A percentile compares a stretch with the other conserved stretches of the same genome.
Conservation (phyloP, 1,140 invertebrate species). For the Lordiphosa mommai region DNA sequence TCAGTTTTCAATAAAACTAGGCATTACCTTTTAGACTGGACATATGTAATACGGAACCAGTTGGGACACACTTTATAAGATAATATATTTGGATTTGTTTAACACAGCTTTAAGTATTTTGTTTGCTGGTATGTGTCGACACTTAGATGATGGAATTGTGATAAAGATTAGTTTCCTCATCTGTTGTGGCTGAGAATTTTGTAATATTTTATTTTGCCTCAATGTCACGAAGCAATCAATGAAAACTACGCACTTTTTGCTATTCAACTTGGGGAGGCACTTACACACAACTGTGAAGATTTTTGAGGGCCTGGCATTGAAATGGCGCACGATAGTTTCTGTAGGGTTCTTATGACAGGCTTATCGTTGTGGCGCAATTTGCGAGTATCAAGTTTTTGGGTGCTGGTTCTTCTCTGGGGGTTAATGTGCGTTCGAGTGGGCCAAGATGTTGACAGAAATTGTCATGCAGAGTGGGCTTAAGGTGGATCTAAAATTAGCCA, state of each 20-base stretch:
- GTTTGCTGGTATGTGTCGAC: too few species aligned
- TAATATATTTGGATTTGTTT: too few species aligned
- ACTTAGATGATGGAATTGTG: too few species aligned
- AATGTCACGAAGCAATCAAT: slow-evolving; percentile 2
- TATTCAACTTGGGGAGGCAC: neutral
- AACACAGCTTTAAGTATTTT: neutral
- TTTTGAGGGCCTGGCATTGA: slow-evolving; percentile 19
- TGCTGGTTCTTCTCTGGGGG: slow-evolving; percentile 28
- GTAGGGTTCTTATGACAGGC: slow-evolving; percentile 28
- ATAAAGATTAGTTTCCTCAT: too few species aligned
- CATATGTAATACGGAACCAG: too few species aligned
- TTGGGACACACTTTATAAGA: too few species aligned
- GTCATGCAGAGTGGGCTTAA: slow-evolving; percentile 19
- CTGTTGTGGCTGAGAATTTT: neutral
- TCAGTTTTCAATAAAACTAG: too few species aligned
- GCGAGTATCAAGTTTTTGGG: slow-evolving; percentile 7
- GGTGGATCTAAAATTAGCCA: slow-evolving; percentile 51
- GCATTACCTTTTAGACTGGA: too few species aligned
- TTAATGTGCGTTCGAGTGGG: slow-evolving; percentile 64
- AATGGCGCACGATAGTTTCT: slow-evolving; percentile 28
- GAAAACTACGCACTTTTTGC: neutral
- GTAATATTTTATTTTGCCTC: slow-evolving; percentile 1
- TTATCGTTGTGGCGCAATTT: slow-evolving; percentile 44
- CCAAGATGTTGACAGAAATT: slow-evolving; percentile 14
- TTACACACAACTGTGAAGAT: neutral